Base-by-base conservation (phyloP, 2,797 vertebrate species). In the Sebastes itinus region DNA sequence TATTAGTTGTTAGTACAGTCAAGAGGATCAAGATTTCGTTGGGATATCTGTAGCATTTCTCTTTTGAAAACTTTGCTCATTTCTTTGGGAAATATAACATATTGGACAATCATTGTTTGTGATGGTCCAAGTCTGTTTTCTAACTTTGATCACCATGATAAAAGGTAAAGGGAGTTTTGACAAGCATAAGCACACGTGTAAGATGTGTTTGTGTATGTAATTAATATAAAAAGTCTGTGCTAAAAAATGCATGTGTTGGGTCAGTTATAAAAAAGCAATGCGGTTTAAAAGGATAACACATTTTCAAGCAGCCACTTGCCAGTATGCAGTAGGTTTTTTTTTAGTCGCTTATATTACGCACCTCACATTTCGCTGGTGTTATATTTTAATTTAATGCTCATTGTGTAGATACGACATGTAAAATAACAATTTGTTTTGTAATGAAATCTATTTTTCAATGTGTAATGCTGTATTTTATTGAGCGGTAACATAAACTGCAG, bases 341-440 rank as follows among this genome's bases (percentile, higher is more conserved):
- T 64, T 88, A 76, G 72, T 80, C 62, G 80, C 87, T 87, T 89
- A 30, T 80, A 38, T 85, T 73, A 83, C 73, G 77, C 80, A 86
- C 62, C n/a, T 87, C 68, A 84, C 82, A 70, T 87, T 90, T 87
- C 2, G 64, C 70, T 68, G 10, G 78, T 62, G 32, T 80, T 83
- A 25, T 73, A 72, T 78, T 85, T 62, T 93, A 88, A 92, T 93
- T 92, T 92, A 92, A 94, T 85, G 80, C 72, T 85, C 58, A 76
- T 76, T 91, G 76, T 93, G 89, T 93, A 90, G 87, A 94, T 91
- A 89, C 68, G 23, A 80, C 62, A 56, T 89, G 88, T 93, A 84
- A 85, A 88, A 89, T 87, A 90, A 92, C 75, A 75, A 28, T 70
- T 82, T 81, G 35, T 92, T 69, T 89, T 88, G 62, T 89, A 83